These are phyloP conservation scores for Arenaria interpres DNA, from an alignment of 2,113 vertebrate species.

Conservation along the genomic window DNA sequence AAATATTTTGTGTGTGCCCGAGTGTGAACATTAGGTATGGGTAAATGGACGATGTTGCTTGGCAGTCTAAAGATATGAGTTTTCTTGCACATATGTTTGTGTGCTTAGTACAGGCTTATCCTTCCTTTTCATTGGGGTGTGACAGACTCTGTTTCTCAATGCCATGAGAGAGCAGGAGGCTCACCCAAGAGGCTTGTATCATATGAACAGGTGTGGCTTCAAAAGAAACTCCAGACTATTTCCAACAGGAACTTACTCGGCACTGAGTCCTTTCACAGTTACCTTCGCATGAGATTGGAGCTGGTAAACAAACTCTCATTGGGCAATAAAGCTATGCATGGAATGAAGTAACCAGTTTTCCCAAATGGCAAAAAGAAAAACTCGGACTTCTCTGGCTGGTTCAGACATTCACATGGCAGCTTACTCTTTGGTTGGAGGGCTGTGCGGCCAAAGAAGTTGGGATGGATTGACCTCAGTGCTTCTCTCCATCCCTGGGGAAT, in stretches of 20 bases:
- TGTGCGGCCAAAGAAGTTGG: not conserved
- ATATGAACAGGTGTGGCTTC: not conserved
- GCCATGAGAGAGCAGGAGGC: not conserved
- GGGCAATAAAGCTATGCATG: not conserved
- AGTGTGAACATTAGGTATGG: not conserved
- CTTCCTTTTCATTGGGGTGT: not conserved
- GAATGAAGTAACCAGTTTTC: not conserved
- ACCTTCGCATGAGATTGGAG: not conserved
- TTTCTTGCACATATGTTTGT: not conserved
- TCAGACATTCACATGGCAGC: not conserved
- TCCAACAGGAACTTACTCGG: slow-evolving; percentile 5
- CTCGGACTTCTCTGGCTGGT: not conserved
- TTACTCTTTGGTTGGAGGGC: not conserved
- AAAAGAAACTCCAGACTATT: not conserved
- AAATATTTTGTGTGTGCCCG: not conserved
- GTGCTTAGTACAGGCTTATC: not conserved
- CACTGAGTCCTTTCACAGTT: not conserved
- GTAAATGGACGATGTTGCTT: not conserved
- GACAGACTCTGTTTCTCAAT: not conserved
- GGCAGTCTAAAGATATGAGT: not conserved
- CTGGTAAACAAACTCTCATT: not conserved
- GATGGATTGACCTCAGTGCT: not conserved
- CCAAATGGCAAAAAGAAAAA: not conserved
- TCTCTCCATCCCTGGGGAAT: not conserved
- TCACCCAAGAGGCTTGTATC: not conserved